Conservation (phyloP, 2,113 vertebrate genomes). For the Hyaena hyaena region DNA sequence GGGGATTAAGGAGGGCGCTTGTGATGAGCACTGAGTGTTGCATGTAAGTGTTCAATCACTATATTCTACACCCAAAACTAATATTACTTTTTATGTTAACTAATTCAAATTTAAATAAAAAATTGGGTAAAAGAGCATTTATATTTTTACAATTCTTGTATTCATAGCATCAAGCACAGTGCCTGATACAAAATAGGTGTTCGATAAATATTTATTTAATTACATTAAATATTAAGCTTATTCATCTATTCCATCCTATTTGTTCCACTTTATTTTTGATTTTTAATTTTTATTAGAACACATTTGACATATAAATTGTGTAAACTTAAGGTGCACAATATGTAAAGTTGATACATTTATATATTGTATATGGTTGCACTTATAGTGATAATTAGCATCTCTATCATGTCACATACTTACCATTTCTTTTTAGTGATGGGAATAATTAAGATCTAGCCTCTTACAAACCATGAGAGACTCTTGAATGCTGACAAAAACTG, state of each 20-base stretch:
- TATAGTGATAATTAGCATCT: not conserved
- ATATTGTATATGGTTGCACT: not conserved
- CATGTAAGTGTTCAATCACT: not conserved
- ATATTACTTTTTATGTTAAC: not conserved
- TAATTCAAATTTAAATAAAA: not conserved
- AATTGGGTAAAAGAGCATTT: not conserved
- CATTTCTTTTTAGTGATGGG: not conserved
- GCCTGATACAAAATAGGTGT: not conserved
- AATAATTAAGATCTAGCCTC: not conserved
- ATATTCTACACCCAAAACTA: not conserved
- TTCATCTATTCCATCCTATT: not conserved
- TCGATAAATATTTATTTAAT: not conserved
- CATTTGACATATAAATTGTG: not conserved
- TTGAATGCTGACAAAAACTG: no score
- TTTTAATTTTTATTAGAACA: not conserved
- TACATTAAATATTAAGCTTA: not conserved
- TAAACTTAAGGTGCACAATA: not conserved
- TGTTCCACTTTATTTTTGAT: not conserved
- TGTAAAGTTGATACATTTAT: not conserved
- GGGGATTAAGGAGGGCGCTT: not conserved
- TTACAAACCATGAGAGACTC: no score
- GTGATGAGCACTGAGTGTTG: not conserved
- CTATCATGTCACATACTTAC: not conserved
- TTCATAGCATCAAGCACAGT: not conserved
- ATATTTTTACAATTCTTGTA: not conserved